phyloP scores from a whole-genome alignment of 92 coral and sea anemone species.

The Porites divaricata region DNA sequence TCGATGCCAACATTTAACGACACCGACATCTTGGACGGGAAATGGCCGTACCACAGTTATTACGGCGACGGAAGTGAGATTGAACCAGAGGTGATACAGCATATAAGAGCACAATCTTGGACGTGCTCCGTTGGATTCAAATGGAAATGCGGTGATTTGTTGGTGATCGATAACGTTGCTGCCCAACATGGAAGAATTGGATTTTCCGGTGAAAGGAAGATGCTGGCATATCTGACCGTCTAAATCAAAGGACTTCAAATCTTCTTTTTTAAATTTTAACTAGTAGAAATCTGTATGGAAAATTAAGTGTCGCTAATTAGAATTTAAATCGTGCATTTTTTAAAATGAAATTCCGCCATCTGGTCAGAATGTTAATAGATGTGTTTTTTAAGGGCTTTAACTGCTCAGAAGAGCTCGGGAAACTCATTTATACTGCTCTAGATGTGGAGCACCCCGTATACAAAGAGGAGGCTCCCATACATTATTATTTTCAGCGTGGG shows the following conservation, averaged over 20 bases:
- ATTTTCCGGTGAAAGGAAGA: conserved; percentile 48
- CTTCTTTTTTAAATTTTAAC: too few species aligned
- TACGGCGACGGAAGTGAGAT: conserved; percentile 66
- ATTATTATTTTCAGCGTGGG: too few species aligned
- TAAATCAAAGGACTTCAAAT: not conserved
- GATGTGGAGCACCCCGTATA: too few species aligned
- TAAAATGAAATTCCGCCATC: too few species aligned
- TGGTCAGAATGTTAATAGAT: too few species aligned
- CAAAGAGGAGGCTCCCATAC: too few species aligned
- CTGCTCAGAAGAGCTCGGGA: too few species aligned
- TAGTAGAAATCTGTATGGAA: too few species aligned
- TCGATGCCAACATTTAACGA: not conserved
- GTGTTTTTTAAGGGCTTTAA: too few species aligned
- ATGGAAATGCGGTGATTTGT: conserved; percentile 58
- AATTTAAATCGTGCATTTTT: too few species aligned
- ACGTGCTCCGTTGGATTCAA: conserved; percentile 61
- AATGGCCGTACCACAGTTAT: conserved; percentile 24
- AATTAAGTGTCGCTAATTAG: too few species aligned
- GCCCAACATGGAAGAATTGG: conserved; percentile 55
- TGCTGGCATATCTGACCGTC: conserved; percentile 26
- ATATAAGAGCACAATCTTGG: conserved; percentile 61
- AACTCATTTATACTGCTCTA: too few species aligned
- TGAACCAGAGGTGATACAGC: conserved; percentile 60
- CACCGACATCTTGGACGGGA: not conserved
- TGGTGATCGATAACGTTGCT: conserved; percentile 53